These are phyloP conservation scores for Phthorimaea operculella DNA, from an alignment of 1,140 invertebrate genomes.

Conservation along the genomic window DNA sequence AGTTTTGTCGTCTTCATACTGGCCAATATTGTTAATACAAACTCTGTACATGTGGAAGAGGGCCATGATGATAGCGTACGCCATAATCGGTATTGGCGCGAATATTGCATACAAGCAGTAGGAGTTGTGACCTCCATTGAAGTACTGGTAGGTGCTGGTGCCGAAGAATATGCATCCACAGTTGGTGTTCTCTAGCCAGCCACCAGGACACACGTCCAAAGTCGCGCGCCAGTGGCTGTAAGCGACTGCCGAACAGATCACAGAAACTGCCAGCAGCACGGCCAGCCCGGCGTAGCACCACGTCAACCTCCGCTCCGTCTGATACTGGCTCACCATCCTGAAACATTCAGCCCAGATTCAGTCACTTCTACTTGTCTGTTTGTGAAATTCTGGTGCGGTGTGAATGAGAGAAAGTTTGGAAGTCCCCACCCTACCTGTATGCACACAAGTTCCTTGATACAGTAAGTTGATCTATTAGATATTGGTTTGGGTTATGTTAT, in stretches of 20 bases:
- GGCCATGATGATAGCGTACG: constrained; percentile 69
- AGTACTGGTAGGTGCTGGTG: constrained; percentile 69
- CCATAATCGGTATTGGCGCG: constrained; percentile 67
- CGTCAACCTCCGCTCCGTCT: constrained; percentile 67
- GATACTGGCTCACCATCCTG: constrained; percentile 54
- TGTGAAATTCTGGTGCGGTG: no score
- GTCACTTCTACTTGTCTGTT: no score
- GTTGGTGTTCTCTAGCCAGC: constrained; percentile 63
- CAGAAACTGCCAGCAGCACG: constrained; percentile 63
- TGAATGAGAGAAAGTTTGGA: no score
- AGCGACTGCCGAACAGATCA: constrained; percentile 69
- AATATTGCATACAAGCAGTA: constrained; percentile 73
- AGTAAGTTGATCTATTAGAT: neutral
- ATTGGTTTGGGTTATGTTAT: neutral
- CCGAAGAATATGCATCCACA: constrained; percentile 77
- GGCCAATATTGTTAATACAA: constrained; percentile 69
- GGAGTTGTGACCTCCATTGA: constrained; percentile 73
- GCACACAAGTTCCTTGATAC: no score
- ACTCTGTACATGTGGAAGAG: constrained; percentile 75
- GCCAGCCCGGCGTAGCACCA: constrained; percentile 67
- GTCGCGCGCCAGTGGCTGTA: constrained; percentile 76
- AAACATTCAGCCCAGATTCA: neutral
- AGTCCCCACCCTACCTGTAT: no score
- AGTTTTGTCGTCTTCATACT: constrained; percentile 63
- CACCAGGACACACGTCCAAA: constrained; percentile 71